These are phyloP conservation scores for Diabrotica virgifera DNA, from an alignment of 1,140 invertebrate species.

Conservation along the genomic window DNA sequence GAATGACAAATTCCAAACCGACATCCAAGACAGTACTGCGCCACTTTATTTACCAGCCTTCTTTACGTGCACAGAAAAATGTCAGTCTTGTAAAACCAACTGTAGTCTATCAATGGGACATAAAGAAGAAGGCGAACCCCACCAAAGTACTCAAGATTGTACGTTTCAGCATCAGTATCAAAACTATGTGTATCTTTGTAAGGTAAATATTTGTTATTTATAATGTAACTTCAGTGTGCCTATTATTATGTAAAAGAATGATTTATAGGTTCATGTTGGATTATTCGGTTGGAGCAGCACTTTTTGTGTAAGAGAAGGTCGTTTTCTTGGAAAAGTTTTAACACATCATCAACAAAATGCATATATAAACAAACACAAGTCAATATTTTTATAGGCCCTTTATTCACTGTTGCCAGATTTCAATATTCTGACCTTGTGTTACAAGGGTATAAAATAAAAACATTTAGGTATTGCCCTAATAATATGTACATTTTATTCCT, in stretches of 20 bases:
- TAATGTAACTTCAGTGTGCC: neutral
- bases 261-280: too few species aligned
- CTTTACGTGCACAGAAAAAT: conserved; percentile 73
- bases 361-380: too few species aligned
- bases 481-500: too few species aligned
- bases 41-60: conserved; percentile 76
- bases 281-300: too few species aligned
- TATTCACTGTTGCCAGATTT: too few species aligned
- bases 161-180: conserved; percentile 77
- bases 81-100: conserved; percentile 68
- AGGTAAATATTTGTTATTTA: conserved; percentile 39
- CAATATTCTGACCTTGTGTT: too few species aligned
- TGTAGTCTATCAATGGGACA: conserved; percentile 79
- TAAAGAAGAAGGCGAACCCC: conserved; percentile 62
- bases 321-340: too few species aligned
- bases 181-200: conserved; percentile 74
- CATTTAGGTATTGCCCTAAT: too few species aligned
- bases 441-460: too few species aligned
- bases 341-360: too few species aligned
- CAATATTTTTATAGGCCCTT: too few species aligned
- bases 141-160: conserved; percentile 55
- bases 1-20: conserved; percentile 75
- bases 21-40: conserved; percentile 60
- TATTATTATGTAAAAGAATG: neutral
- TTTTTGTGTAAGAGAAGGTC: too few species aligned